Base-by-base conservation (phyloP, 2,888 invertebrate species). In the Palloptera scutellata region DNA sequence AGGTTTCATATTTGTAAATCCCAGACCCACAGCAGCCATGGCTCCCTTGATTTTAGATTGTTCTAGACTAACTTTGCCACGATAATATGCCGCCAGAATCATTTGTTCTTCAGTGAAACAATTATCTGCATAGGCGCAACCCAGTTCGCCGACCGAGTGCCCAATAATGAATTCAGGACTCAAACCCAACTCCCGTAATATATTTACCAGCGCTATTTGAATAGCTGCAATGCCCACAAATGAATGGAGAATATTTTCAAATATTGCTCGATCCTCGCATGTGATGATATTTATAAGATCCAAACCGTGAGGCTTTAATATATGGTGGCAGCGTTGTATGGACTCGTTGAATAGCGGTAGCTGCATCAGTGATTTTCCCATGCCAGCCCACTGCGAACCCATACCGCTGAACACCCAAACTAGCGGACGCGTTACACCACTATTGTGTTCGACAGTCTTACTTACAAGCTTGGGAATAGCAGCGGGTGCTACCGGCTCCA, bases 51-150 rank as follows among this genome's bases (percentile, higher is more conserved):
- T 89, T 74, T 92, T 86, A 2, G 87, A 86, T 0, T 91, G 89
- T 74, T 93, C 91, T 10, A 90, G 81, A n/a, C 91, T 91, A 1
- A 92, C 91, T 72, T 89, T 86, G 1, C 94, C 95, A 78, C 95
- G 87, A 82, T 91, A 92, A 84, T 95, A 95, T 0, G 95, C 92
- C 1, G 91, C 88, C n/a, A 94, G 84, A 68, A 96, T 91, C 87
- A 92, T 92, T 85, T 96, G 92, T 77, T 95, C 94, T 0, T 91
- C 89, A 0, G 94, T 93, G 76, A 97, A 89, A 76, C 93, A 92
- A 1, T 94, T 95, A 82, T 97, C 97, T 8, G 95, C 96, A 85
- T 97, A 97, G 0, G 95, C 96, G 84, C 97, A 97, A 3, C 94
- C 96, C 4, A 97, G 87, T 83, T 97, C 97, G 19, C 97, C 97